Percentiles rank a stretch among this genome's conserved stretches.
phyloP scores from a whole-genome alignment of 2,888 invertebrate genomes.

The Diaprepes abbreviatus region DNA sequence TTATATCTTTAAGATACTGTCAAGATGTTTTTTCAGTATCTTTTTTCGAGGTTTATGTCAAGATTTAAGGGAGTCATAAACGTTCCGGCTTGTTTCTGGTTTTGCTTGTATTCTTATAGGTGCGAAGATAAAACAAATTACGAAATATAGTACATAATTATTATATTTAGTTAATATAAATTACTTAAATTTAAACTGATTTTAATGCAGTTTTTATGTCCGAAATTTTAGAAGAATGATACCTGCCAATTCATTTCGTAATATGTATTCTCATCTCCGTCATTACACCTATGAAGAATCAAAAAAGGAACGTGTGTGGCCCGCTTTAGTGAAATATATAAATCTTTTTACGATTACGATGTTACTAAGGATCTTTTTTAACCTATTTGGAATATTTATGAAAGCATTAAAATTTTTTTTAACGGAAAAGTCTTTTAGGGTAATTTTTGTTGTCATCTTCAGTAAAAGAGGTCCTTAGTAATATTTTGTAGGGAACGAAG shows the following conservation, averaged over 20 bases:
- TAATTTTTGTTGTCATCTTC: neutral
- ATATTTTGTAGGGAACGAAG: neutral
- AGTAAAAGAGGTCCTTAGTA: neutral
- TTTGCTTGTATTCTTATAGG: no score
- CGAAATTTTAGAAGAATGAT: no score
- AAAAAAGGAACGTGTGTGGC: no score
- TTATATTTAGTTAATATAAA: no score
- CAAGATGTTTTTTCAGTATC: conserved; percentile 8
- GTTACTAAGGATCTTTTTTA: conserved; percentile 5
- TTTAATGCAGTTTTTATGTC: no score
- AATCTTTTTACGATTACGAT: neutral
- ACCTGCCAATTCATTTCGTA: no score
- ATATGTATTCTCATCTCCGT: no score
- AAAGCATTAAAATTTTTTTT: neutral
- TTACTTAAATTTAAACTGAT: no score
- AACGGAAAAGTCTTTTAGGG: neutral
- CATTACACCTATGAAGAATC: no score
- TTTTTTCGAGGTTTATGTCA: neutral
- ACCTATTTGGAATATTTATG: neutral
- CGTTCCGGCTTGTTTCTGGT: no score
- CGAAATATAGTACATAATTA: no score
- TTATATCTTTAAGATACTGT: conserved; percentile 11
- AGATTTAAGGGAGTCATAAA: neutral
- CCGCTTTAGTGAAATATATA: neutral
- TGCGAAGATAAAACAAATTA: no score